Percentiles rank a stretch among this genome's conserved stretches.
phyloP scores from a whole-genome alignment of 2,888 invertebrate species.

The Drosophila imparisetae region DNA sequence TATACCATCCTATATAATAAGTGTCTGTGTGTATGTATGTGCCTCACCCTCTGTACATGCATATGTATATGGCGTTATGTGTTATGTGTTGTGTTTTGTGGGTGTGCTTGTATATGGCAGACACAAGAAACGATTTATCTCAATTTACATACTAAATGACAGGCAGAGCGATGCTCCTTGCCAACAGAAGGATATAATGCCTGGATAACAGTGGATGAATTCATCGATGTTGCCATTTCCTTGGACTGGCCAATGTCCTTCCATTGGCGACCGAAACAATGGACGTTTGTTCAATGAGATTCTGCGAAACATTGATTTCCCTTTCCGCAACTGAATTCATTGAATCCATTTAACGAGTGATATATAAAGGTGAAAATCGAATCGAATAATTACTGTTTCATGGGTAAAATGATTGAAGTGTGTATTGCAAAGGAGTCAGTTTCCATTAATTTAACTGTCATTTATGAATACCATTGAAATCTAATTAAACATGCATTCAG shows the following conservation, averaged over 20 bases:
- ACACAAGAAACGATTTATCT: slow-evolving; percentile 79
- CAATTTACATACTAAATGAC: slow-evolving; percentile 81
- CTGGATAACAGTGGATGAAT: slow-evolving; percentile 45
- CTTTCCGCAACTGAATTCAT: slow-evolving; percentile 68
- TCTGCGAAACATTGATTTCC: slow-evolving; percentile 67
- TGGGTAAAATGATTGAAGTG: slow-evolving; percentile 39
- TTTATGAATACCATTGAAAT: background rate
- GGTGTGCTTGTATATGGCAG: slow-evolving; percentile 50
- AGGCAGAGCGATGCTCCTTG: slow-evolving; percentile 68
- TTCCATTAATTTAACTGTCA: slow-evolving; percentile 15
- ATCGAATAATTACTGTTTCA: slow-evolving; percentile 56
- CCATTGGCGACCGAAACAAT: slow-evolving; percentile 20
- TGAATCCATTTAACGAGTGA: slow-evolving; percentile 46
- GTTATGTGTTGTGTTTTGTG: slow-evolving; percentile 1
- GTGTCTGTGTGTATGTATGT: slow-evolving; percentile 5
- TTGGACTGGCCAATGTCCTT: slow-evolving; percentile 27
- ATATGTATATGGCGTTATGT: slow-evolving; percentile 16
- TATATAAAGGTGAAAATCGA: slow-evolving; percentile 40
- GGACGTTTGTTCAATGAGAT: slow-evolving; percentile 57
- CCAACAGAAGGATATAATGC: slow-evolving; percentile 5
- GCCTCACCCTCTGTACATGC: slow-evolving; percentile 26
- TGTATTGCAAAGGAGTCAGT: slow-evolving; percentile 7
- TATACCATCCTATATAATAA: slow-evolving; percentile 34
- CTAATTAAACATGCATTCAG: slow-evolving; percentile 25
- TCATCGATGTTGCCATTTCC: slow-evolving; percentile 20